Evolutionary conservation across 1,140 invertebrate species (phyloP).

Genomic region (Drosophila insularis): DNA sequence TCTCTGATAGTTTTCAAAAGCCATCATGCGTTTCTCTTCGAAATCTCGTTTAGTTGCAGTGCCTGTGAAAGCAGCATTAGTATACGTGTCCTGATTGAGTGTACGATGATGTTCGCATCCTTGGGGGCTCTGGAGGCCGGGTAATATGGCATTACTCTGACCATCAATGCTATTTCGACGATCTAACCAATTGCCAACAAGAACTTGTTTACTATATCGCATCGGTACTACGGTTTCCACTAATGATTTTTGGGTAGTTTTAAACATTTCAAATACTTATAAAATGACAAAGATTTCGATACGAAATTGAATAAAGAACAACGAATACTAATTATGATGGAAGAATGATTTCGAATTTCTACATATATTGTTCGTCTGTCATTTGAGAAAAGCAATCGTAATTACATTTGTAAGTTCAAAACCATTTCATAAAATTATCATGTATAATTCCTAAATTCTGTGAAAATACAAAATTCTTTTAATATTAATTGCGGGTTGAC

Average conservation of each 20-base stretch:
- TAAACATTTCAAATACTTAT: not conserved
- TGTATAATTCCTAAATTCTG: too few species aligned
- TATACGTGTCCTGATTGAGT: slow-evolving; percentile 44
- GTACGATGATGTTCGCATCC: slow-evolving; percentile 50
- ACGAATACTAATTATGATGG: not conserved
- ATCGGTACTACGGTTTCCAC: slow-evolving; percentile 29
- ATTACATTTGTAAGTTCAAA: too few species aligned
- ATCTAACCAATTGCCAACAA: slow-evolving; percentile 63
- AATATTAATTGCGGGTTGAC: not conserved
- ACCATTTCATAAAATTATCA: too few species aligned
- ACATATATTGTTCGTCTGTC: not conserved
- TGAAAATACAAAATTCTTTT: not conserved
- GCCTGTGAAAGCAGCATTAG: not conserved
- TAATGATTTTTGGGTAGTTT: slow-evolving; percentile 9
- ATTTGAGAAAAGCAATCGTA: not conserved
- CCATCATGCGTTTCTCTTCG: slow-evolving; percentile 24
- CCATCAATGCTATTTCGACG: slow-evolving; percentile 42
- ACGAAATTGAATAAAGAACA: not conserved
- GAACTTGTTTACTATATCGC: slow-evolving; percentile 41
- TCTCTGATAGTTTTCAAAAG: slow-evolving; percentile 33
- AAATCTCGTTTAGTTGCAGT: not conserved
- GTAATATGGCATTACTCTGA: slow-evolving; percentile 57
- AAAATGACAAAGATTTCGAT: not conserved
- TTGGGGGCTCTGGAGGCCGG: slow-evolving; percentile 24
- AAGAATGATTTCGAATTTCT: not conserved